Percentiles rank a stretch among this genome's conserved stretches.
These are phyloP conservation scores for Gonatopus flavifemur DNA, from an alignment of 1,140 invertebrate species.

Conservation along the genomic window DNA sequence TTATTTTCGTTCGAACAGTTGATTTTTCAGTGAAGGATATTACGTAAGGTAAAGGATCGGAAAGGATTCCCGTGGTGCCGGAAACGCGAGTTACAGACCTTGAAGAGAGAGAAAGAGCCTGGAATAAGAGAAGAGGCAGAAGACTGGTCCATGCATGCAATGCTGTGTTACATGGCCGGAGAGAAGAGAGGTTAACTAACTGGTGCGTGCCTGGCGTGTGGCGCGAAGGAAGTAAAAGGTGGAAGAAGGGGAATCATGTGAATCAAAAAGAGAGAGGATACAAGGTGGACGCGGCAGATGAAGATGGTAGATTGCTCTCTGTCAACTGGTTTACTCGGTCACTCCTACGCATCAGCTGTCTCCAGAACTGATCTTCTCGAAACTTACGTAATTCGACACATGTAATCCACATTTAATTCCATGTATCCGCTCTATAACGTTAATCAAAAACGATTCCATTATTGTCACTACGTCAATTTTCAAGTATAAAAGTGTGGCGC, in stretches of 20 bases:
- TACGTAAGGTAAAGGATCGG: too few species aligned
- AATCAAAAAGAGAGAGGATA: slow-evolving; percentile 10
- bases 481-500: too few species aligned
- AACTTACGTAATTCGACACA: slow-evolving; percentile 34
- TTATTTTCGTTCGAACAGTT: too few species aligned
- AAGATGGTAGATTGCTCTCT: slow-evolving; percentile 22
- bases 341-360: slow-evolving; percentile 40
- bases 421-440: too few species aligned
- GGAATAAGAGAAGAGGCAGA: slow-evolving; percentile 8
- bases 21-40: too few species aligned
- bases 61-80: too few species aligned
- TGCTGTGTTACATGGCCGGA: too few species aligned
- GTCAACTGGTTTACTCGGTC: slow-evolving; percentile 37
- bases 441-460: too few species aligned
- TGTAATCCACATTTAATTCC: too few species aligned
- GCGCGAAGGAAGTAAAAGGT: slow-evolving; percentile 10
- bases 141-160: slow-evolving; percentile 7
- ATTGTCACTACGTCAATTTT: too few species aligned
- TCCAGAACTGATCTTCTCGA: slow-evolving; percentile 25
- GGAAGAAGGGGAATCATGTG: slow-evolving; percentile 6
- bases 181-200: slow-evolving; percentile 23
- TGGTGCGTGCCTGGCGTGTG: slow-evolving; percentile 36
- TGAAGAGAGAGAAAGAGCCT: too few species aligned
- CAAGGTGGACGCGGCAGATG: slow-evolving; percentile 10
- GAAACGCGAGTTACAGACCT: too few species aligned